Evolutionary conservation across 1,140 invertebrate species (phyloP).

Genomic region (Holotrichia oblita): DNA sequence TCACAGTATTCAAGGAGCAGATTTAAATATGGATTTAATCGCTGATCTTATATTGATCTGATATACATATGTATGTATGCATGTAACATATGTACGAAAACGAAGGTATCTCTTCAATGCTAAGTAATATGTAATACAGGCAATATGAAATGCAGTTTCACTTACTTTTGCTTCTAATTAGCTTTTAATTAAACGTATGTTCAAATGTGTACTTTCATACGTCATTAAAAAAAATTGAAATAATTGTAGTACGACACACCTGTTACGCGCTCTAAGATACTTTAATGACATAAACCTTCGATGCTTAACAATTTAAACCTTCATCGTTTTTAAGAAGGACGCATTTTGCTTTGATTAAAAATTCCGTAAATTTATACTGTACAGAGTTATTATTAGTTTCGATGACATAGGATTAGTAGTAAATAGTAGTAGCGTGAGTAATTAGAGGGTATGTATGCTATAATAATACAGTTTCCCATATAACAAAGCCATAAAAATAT

Average conservation of each 20-base stretch:
- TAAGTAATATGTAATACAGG: background rate
- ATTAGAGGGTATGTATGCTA: too few relatives aligned
- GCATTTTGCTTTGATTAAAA: background rate
- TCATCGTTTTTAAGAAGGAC: background rate
- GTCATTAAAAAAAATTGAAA: background rate
- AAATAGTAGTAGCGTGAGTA: too few relatives aligned
- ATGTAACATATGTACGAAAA: background rate
- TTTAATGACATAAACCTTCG: background rate
- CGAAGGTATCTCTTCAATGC: background rate
- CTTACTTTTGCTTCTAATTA: background rate
- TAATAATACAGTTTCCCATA: too few relatives aligned
- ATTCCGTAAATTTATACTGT: too few relatives aligned
- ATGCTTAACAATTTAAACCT: background rate
- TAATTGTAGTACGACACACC: conserved; percentile 12
- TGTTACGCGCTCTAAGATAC: background rate
- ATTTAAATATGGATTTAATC: background rate
- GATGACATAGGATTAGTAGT: too few relatives aligned
- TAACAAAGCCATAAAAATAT: too few relatives aligned
- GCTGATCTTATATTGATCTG: background rate
- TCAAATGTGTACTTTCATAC: background rate
- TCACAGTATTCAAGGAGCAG: background rate
- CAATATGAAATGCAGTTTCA: background rate
- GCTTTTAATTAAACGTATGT: background rate
- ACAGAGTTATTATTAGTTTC: too few relatives aligned
- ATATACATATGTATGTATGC: background rate